Base-by-base conservation (phyloP, 1,140 invertebrate genomes). In the Calliphora vicina region DNA sequence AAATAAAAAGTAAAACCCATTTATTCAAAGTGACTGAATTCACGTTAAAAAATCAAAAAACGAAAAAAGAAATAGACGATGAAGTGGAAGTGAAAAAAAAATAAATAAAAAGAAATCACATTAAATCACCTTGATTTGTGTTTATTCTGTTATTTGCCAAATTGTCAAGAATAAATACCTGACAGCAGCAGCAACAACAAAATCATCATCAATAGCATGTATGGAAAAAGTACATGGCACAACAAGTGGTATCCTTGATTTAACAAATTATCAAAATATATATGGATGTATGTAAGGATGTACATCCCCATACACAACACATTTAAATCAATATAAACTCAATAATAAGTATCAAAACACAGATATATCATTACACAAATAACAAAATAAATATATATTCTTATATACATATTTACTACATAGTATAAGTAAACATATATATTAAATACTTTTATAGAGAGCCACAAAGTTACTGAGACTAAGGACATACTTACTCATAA, bases 121-220 rank as follows among this genome's bases (percentile, higher is more conserved):
- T 67, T 67, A 67, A 67, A 67, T 67, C 61, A 67, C 61, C 61
- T 67, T 23, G 61, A 67, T 67, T 67, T 67, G 61, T 23, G 61
- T 67, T 67, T 23, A 67, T 67, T 23, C n/a, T 67, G 20, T 67
- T 67, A 67, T 67, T 67, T 67, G 20, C 61, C 61, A 67, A 67
- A 67, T 67, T 67, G 61, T 67, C 61, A 67, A 67, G 61, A 67
- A 67, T 67, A 67, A 67, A 67, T 67, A 67, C 61, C 61, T 67
- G 61, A 67, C 61, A 67, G 61, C 61, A 67, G 25, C n/a, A 67
- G n/a, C 61, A 67, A 23, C 61, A 67, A 5, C 5, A 61, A 17
- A 12, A 17, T 17, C 50, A 61, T 17, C 50, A 61, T 5, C 61
- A 67, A 23, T 8, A 23, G 20, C n/a, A 67, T 23, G 9, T 20